These are phyloP conservation scores for Cyaniris semiargus DNA, from an alignment of 2,888 invertebrate species.

Conservation along the genomic window DNA sequence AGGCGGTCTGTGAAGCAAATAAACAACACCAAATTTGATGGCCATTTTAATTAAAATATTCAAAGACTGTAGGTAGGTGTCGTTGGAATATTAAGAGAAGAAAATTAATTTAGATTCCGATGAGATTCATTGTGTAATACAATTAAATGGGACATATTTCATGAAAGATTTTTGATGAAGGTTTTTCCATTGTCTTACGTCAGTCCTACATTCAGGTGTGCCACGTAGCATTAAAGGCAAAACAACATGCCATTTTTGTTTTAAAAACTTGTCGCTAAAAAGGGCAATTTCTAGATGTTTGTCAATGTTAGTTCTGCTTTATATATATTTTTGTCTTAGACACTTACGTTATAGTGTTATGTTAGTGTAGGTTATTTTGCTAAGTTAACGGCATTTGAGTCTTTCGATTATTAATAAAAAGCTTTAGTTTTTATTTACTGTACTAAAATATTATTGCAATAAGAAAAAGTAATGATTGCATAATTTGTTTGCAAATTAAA, in stretches of 20 bases:
- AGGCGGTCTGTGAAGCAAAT: not conserved
- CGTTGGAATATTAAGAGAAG: slow-evolving; percentile 31
- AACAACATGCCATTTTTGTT: not conserved
- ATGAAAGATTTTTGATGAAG: not conserved
- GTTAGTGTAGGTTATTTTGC: no score
- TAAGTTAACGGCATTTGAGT: no score
- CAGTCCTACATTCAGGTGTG: not conserved
- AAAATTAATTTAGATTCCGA: slow-evolving; percentile 54
- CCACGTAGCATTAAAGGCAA: not conserved
- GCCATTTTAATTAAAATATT: slow-evolving; percentile 38
- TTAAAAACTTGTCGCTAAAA: no score
- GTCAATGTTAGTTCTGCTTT: not conserved
- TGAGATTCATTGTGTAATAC: slow-evolving; percentile 42
- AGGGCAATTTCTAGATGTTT: not conserved
- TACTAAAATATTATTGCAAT: not conserved
- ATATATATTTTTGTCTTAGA: no score
- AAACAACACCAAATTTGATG: slow-evolving; percentile 11
- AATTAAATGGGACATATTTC: slow-evolving; percentile 7
- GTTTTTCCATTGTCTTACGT: not conserved
- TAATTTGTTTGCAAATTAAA: no score
- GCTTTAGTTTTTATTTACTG: not conserved
- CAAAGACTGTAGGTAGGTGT: slow-evolving; percentile 34
- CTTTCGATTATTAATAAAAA: no score
- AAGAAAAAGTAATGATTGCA: no score
- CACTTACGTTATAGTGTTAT: no score